phyloP scores from a whole-genome alignment of 2,888 invertebrate species.

The Pammene fasciana region DNA sequence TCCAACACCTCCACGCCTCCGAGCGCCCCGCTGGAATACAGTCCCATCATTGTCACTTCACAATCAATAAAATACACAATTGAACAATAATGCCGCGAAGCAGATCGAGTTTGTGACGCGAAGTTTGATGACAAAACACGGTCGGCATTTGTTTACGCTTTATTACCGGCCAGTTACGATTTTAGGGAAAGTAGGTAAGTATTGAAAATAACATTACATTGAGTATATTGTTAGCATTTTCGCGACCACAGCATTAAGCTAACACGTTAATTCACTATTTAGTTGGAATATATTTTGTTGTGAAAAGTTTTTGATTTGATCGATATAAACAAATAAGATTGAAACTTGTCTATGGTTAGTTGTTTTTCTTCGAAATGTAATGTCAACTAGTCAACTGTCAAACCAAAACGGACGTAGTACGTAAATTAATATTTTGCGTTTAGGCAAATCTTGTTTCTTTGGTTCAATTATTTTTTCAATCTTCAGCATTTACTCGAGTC shows the following conservation, averaged over 20 bases:
- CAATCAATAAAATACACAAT: conserved; percentile 38
- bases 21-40: conserved; percentile 84
- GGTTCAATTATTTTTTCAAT: conserved; percentile 6
- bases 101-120: conserved; percentile 24
- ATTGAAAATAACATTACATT: conserved; percentile 47
- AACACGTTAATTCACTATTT: not conserved
- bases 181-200: conserved; percentile 27
- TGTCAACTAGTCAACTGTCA: conserved; percentile 3
- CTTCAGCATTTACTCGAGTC: not conserved
- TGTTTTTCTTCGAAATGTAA: not conserved
- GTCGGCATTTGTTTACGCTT: conserved; percentile 49
- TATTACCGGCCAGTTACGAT: conserved; percentile 51
- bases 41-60: conserved; percentile 73
- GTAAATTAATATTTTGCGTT: conserved; percentile 25
- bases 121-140: conserved; percentile 53
- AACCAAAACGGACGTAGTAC: conserved; percentile 12
- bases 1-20: conserved; percentile 78
- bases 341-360: not conserved
- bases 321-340: not conserved
- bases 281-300: not conserved
- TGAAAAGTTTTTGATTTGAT: conserved; percentile 13
- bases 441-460: not conserved
- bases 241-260: conserved; percentile 15
- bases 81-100: conserved; percentile 43
- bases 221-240: conserved; percentile 48